phyloP scores from a whole-genome alignment of 2,797 vertebrate species.

The Oreonectes daqikongensis region DNA sequence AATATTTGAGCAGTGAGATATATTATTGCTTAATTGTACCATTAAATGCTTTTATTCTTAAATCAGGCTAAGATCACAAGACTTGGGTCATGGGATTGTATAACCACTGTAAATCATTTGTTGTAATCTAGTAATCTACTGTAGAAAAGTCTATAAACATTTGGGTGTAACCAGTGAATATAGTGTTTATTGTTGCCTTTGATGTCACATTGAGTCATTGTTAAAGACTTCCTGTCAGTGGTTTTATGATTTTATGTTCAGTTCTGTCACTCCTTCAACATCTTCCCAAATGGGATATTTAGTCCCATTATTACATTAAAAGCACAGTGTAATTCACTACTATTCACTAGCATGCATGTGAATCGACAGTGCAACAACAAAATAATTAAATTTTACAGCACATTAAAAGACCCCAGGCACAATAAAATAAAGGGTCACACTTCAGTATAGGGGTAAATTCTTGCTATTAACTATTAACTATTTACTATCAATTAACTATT shows the following conservation, averaged over 20 bases:
- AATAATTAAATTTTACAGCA: too few species aligned
- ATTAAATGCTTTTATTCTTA: not conserved
- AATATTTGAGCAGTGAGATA: not conserved
- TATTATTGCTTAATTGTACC: not conserved
- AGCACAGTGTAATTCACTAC: too few species aligned
- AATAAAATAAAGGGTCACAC: too few species aligned
- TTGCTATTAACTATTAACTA: too few species aligned
- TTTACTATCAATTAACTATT: too few species aligned
- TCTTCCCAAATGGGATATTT: not conserved
- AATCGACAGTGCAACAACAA: too few species aligned
- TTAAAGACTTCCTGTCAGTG: not conserved
- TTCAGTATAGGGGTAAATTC: too few species aligned
- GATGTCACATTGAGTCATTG: not conserved
- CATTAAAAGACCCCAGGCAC: too few species aligned
- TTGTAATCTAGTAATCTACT: not conserved
- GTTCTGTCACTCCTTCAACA: not conserved
- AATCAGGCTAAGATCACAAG: not conserved
- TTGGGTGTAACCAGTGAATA: not conserved
- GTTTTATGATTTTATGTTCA: not conserved
- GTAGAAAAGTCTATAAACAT: not conserved
- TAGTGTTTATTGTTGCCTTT: slow-evolving; percentile 1
- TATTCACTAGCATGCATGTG: too few species aligned
- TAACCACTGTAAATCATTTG: not conserved
- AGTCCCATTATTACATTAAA: not conserved
- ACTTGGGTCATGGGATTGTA: not conserved